Base-by-base conservation (phyloP, 2,113 vertebrate genomes). In the Sinosuthora webbiana region DNA sequence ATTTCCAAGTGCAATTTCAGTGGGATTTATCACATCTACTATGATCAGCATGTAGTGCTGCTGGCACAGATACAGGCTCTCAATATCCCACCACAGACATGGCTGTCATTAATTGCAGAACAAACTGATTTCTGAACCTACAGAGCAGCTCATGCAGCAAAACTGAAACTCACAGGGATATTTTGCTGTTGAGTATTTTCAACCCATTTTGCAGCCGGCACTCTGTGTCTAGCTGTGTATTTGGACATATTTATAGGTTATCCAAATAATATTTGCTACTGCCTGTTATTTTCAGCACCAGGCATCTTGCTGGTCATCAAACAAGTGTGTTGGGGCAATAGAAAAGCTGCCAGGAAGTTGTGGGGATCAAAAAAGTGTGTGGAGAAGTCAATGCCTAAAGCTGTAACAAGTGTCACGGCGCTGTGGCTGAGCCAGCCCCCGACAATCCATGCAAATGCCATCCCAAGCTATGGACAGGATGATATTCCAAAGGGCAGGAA, bases 1-100 rank as follows among this genome's bases (percentile, higher is more conserved):
- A 96, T 94, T 97, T 96, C 88, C 90, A 92, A 95, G 95, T 92
- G 93, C 83, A 68, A 87, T 96, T 92, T 94, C 95, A 90, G 0
- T 70, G 85, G 96, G 88, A 94, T 96, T 97, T 97, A 93, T 75
- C 83, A 93, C 73, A 56, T 94, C 76, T 80, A 80, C 90, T 44
- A 39, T 64, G 83, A 91, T 63, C 93, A 94, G 73, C 79, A 63
- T 44, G 90, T 31, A 86, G 79, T 8, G 90, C 83, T 81, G 57
- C 84, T 93, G 95, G 92, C 83, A 93, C 90, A 56, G 90, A 85
- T 45, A 67, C 89, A 93, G 75, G 22, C 50, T 67, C 76, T 90
- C 93, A 23, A 47, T 75, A 95, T 42, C 86, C 31, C 79, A 67
- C 20, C 0, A 7, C 65, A 84, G 91, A 82, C 67, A 44, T 2